Base-by-base conservation (phyloP, 2,888 invertebrate genomes). In the Yponomeuta sedellus region DNA sequence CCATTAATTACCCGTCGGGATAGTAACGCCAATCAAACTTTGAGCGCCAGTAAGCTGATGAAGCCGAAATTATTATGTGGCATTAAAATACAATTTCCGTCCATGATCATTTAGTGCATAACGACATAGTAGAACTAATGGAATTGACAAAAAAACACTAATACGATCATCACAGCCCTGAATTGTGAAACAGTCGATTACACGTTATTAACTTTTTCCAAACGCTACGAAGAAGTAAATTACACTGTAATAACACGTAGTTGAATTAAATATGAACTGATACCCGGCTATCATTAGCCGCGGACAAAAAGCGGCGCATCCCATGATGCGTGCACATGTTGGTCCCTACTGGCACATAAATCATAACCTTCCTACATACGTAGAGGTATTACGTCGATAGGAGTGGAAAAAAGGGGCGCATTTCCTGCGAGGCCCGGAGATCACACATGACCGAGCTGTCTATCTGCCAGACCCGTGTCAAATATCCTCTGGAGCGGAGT, bases 391-490 rank as follows among this genome's bases (percentile, higher is more conserved):
- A 81, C 80, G 84, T 88, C 86, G 87, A 88, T 85, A 85, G 80
- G 87, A 68, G 66, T 66, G 87, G 88, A 90, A 90, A 90, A 91
- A 91, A 80, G 80, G 83, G 83, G 75, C 87, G 83, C 69, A 83
- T 83, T 91, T 89, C 88, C 89, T 87, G 87, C 80, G 66, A 58
- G 63, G 61, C 67, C 83, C 81, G 84, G 86, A 87, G 88, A 90
- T 90, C 91, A 91, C 91, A 91, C 91, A 91, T 90, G 91, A 90
- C 91, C 89, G 89, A 87, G 82, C 88, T 90, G 91, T 91, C 91
- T 90, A 90, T 91, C 91, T 90, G 91, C 91, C 91, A 89, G 90
- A 91, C 91, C 91, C 91, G 87, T 91, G 90, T 91, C 91, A 91
- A 91, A 91, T 91, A 91, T 90, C 87, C 91, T 90, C 89, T 90